These are phyloP conservation scores for Ginglymostoma cirratum DNA, from an alignment of 2,113 vertebrate species.

Conservation along the genomic window DNA sequence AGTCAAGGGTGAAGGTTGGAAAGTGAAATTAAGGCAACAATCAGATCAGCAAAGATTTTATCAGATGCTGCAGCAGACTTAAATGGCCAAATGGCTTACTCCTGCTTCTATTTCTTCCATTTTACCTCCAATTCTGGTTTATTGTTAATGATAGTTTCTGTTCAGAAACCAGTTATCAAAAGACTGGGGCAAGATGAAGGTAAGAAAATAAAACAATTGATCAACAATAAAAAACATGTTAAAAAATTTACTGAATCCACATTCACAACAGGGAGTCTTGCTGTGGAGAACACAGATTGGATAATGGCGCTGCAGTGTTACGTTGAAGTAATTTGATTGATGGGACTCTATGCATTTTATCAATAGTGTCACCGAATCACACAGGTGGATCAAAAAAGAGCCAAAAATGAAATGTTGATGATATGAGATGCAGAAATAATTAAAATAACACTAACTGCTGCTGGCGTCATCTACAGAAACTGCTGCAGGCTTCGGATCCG, in stretches of 20 bases:
- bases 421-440: constrained; percentile 31
- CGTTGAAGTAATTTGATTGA: background rate
- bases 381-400: background rate
- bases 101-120: too few relatives aligned
- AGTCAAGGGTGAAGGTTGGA: too few relatives aligned
- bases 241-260: background rate
- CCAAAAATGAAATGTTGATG: constrained; percentile 12
- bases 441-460: constrained; percentile 34
- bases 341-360: background rate
- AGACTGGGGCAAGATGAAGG: background rate
- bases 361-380: background rate
- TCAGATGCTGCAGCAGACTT: too few relatives aligned
- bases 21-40: too few relatives aligned
- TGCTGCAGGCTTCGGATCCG: constrained; percentile 9
- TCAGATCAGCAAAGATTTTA: too few relatives aligned
- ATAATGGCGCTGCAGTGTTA: background rate
- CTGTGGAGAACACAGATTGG: background rate
- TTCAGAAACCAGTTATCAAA: background rate
- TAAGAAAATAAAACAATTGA: background rate
- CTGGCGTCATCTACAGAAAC: constrained; percentile 33
- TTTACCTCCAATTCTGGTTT: background rate
- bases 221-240: background rate
- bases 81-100: too few relatives aligned
- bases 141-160: background rate
- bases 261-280: background rate